These are phyloP conservation scores for chimpanzee (Pan troglodytes) DNA, from an alignment of 2,113 vertebrate species.

Conservation along the genomic window NHGRI_mPanTro3-v2.1_pri NC_072410.2:89846501-89847000, in stretches of 20 bases:
- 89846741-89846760: background rate
- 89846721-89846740: background rate
- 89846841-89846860: background rate
- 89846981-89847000: background rate
- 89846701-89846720: background rate
- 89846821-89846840: background rate
- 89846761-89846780: background rate
- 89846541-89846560: background rate
- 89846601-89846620: background rate
- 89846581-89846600: background rate
- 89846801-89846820: background rate
- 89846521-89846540: background rate
- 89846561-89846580: background rate
- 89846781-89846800: background rate
- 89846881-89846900: background rate
- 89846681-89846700: background rate
- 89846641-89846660: background rate
- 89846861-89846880: background rate
- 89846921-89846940: background rate
- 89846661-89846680: background rate
- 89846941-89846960: background rate
- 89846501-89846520: background rate
- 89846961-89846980: background rate
- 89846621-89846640: background rate
- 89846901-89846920: background rate